Percentiles rank a stretch among this genome's conserved stretches.
phyloP scores from a whole-genome alignment of 1,140 invertebrate species.

The Drosophila baimaii region DNA sequence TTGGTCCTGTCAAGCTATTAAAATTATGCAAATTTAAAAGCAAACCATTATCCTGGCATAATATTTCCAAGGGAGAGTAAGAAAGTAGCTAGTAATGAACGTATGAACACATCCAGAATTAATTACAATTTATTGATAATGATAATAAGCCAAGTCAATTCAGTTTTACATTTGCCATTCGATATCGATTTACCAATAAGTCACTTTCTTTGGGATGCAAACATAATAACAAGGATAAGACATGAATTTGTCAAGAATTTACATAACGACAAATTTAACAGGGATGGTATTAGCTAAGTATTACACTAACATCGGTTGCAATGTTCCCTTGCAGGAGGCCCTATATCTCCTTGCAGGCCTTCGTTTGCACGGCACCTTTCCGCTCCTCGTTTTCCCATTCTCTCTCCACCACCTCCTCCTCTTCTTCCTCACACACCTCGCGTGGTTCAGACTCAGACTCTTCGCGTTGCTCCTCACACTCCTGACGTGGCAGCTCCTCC shows the following conservation, averaged over 20 bases:
- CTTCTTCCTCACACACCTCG: neutral
- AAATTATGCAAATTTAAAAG: no score
- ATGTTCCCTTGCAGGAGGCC: neutral
- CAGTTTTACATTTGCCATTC: no score
- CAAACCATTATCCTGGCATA: no score
- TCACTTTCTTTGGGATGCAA: neutral
- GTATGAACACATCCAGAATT: no score
- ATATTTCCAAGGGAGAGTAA: no score
- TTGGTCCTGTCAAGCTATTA: no score
- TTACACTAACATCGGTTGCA: slow-evolving; percentile 7
- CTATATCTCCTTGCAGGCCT: neutral
- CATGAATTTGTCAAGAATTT: neutral
- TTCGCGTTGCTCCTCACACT: neutral
- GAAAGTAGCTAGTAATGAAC: no score
- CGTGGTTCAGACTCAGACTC: neutral
- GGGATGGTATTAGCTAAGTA: neutral
- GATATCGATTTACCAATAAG: neutral
- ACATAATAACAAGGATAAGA: neutral
- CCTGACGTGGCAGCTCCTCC: neutral
- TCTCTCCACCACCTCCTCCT: neutral
- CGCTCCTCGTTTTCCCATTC: neutral
- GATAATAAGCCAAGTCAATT: neutral
- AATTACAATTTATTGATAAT: no score
- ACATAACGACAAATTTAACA: slow-evolving; percentile 3
- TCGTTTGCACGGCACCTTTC: neutral